A percentile compares a stretch with the other conserved stretches of the same genome.
Conservation (phyloP, 2,888 invertebrate species). For the Microchrysa polita region DNA sequence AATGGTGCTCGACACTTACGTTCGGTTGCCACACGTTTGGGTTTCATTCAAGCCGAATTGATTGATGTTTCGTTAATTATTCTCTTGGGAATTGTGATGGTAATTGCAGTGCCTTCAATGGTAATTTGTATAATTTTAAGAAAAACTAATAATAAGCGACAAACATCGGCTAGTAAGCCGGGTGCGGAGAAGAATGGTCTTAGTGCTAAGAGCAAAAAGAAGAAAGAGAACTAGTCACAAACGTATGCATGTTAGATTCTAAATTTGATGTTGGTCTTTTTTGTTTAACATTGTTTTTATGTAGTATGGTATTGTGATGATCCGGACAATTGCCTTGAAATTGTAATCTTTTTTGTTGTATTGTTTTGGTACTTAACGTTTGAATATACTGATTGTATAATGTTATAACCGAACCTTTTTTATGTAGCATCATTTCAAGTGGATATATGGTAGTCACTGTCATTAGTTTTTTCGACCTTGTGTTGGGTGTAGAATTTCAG, state of each 20-base stretch:
- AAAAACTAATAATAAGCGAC: slow-evolving; percentile 48
- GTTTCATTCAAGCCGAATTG: slow-evolving; percentile 59
- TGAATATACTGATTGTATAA: not conserved
- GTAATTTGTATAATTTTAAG: slow-evolving; percentile 60
- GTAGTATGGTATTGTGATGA: slow-evolving; percentile 1
- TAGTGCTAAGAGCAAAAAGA: slow-evolving; percentile 33
- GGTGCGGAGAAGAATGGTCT: slow-evolving; percentile 44
- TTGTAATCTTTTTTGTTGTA: slow-evolving; percentile 18
- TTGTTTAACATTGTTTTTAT: not conserved
- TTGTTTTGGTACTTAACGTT: slow-evolving; percentile 30
- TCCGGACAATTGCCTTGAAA: not conserved
- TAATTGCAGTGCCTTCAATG: slow-evolving; percentile 61
- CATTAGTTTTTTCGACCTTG: too few species aligned
- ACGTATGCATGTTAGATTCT: not conserved
- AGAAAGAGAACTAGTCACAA: slow-evolving; percentile 36
- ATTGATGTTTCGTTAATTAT: slow-evolving; percentile 62
- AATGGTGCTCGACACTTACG: slow-evolving; percentile 60
- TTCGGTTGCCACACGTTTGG: slow-evolving; percentile 59
- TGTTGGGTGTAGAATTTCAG: too few species aligned
- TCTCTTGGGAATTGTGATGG: slow-evolving; percentile 57
- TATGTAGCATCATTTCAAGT: too few species aligned
- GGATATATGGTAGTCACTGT: too few species aligned
- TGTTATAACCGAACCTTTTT: too few species aligned
- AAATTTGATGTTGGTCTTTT: not conserved
- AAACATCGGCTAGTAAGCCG: not conserved